A percentile compares a stretch with the other conserved stretches of the same genome.
phyloP scores from a whole-genome alignment of 2,797 vertebrate genomes.

The Sebastes trivittatus region DNA sequence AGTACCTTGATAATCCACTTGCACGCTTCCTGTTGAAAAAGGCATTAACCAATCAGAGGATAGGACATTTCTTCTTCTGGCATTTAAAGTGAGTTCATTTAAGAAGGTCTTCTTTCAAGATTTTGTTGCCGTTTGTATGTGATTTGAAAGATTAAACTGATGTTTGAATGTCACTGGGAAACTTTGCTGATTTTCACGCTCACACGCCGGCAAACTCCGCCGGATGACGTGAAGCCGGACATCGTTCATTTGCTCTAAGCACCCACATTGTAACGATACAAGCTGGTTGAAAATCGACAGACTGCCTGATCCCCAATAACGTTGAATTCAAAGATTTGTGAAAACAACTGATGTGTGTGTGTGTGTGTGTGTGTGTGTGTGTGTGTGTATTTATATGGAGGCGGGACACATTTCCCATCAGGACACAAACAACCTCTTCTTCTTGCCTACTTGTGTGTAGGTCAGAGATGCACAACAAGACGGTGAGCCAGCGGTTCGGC shows the following conservation, averaged over 20 bases:
- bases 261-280: not conserved
- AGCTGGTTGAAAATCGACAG: not conserved
- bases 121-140: not conserved
- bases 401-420: not conserved
- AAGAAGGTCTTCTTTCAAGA: slow-evolving; percentile 15
- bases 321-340: slow-evolving; percentile 5
- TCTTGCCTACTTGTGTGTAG: slow-evolving; percentile 65
- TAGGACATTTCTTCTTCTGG: slow-evolving; percentile 99
- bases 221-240: not conserved
- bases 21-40: slow-evolving; percentile 97
- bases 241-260: not conserved
- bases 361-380: not conserved
- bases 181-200: not conserved
- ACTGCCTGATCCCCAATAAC: not conserved
- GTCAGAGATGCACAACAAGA: slow-evolving; percentile 99
- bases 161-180: slow-evolving; percentile 24
- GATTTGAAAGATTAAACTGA: slow-evolving; percentile 28
- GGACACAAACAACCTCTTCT: not conserved
- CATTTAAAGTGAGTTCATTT: slow-evolving; percentile 93
- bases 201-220: no score
- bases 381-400: not conserved
- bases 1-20: slow-evolving; percentile 97
- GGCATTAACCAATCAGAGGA: slow-evolving; percentile 97
- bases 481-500: slow-evolving; percentile 96
- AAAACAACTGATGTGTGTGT: not conserved